These are phyloP conservation scores for Nemotelus pantherinus DNA, from an alignment of 2,888 invertebrate genomes.

Conservation along the genomic window DNA sequence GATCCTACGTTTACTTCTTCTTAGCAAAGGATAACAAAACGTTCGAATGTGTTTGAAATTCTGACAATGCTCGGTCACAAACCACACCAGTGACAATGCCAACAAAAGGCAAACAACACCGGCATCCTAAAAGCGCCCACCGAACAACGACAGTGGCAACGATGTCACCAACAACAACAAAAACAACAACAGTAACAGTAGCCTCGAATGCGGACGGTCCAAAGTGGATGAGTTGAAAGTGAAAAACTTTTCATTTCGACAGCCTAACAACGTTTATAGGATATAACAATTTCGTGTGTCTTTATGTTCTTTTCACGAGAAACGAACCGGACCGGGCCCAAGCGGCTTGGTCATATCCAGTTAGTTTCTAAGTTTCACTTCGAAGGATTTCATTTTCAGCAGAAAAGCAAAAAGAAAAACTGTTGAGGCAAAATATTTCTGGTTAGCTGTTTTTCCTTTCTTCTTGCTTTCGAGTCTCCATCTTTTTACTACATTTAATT, in stretches of 20 bases:
- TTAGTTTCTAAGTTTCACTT: neutral
- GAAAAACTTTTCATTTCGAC: constrained; percentile 30
- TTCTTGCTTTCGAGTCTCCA: no score
- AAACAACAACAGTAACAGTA: neutral
- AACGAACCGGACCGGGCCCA: neutral
- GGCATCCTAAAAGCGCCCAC: no score
- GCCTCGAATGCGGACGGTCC: neutral
- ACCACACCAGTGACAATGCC: no score
- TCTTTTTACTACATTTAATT: constrained; percentile 35
- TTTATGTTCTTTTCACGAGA: constrained; percentile 14
- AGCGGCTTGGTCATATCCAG: neutral
- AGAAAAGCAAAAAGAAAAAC: constrained; percentile 6
- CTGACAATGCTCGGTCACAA: no score
- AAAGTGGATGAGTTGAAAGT: neutral
- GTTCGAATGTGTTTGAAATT: no score
- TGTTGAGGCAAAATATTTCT: constrained; percentile 29
- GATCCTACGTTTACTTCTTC: no score
- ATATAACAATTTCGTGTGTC: constrained; percentile 9
- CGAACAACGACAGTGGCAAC: no score
- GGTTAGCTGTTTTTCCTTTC: constrained; percentile 31
- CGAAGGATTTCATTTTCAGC: constrained; percentile 21
- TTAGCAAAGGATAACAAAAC: no score
- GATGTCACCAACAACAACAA: neutral
- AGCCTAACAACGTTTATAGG: constrained; percentile 8
- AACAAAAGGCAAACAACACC: no score